Conservation (phyloP, 1,140 invertebrate species). For the Tetranychus cinnabarinus region DNA sequence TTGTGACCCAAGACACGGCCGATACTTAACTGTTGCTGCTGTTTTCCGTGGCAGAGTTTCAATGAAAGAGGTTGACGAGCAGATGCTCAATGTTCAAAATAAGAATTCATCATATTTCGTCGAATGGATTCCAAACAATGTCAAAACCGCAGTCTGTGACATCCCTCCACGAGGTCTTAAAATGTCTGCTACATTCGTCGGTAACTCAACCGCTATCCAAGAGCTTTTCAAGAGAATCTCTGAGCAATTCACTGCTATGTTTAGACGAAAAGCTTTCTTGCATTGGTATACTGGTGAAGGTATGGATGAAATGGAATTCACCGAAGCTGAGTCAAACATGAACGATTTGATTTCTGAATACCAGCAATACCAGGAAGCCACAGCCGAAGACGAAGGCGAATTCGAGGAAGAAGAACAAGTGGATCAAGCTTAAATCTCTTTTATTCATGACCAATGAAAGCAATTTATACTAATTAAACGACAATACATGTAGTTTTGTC, state of each 20-base stretch:
- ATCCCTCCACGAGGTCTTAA: slow-evolving; percentile 71
- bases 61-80: slow-evolving; percentile 31
- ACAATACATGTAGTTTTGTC: no score
- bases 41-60: slow-evolving; percentile 29
- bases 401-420: slow-evolving; percentile 22
- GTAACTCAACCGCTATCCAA: slow-evolving; percentile 64
- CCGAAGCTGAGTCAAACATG: slow-evolving; percentile 37
- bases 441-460: no score
- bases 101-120: slow-evolving; percentile 39
- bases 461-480: no score
- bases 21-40: slow-evolving; percentile 40
- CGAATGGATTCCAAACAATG: slow-evolving; percentile 43
- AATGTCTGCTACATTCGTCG: slow-evolving; percentile 76
- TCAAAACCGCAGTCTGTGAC: slow-evolving; percentile 55
- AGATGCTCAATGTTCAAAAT: slow-evolving; percentile 36
- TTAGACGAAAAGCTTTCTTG: slow-evolving; percentile 16
- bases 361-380: slow-evolving; percentile 60
- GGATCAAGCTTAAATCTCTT: background rate
- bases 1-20: slow-evolving; percentile 40
- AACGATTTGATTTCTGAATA: slow-evolving; percentile 43
- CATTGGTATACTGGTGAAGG: slow-evolving; percentile 36
- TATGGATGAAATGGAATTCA: slow-evolving; percentile 57
- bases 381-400: slow-evolving; percentile 25
- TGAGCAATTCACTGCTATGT: slow-evolving; percentile 36
- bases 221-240: slow-evolving; percentile 51